Evolutionary conservation across 2,888 invertebrate genomes (phyloP).

Genomic region (Nemotelus nigrinus): DNA sequence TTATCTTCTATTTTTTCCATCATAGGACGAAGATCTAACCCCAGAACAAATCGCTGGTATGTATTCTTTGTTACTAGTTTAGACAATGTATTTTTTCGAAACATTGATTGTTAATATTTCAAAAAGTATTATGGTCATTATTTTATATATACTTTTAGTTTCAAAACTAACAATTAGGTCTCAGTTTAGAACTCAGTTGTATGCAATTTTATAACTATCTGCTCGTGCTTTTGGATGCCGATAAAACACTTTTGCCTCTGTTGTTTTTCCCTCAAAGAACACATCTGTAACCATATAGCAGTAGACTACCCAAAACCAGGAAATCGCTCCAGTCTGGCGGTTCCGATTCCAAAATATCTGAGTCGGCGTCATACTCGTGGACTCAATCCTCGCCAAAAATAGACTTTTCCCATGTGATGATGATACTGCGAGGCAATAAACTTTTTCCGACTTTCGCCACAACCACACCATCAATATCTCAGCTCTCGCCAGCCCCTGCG

Average conservation of each 20-base stretch:
- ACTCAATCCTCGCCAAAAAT: not conserved
- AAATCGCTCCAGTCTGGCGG: not conserved
- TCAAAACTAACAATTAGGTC: no score
- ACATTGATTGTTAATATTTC: no score
- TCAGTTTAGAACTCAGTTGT: no score
- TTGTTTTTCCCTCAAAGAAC: no score
- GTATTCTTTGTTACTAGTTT: conserved; percentile 58
- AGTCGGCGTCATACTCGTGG: not conserved
- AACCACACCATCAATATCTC: not conserved
- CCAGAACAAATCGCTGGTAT: conserved; percentile 91
- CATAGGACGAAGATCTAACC: conserved; percentile 87
- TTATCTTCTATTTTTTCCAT: conserved; percentile 33
- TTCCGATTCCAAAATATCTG: not conserved
- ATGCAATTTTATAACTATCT: no score
- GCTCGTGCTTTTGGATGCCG: no score
- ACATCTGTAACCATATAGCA: no score
- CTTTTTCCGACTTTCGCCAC: not conserved
- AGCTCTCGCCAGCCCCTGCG: not conserved
- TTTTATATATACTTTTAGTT: no score
- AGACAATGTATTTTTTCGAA: conserved; percentile 12
- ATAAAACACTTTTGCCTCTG: no score
- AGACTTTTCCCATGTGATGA: not conserved
- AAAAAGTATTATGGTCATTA: no score
- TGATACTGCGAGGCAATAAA: not conserved
- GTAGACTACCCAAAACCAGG: not conserved